phyloP scores from a whole-genome alignment of 2,888 invertebrate genomes.

The Apotomis turbidana region DNA sequence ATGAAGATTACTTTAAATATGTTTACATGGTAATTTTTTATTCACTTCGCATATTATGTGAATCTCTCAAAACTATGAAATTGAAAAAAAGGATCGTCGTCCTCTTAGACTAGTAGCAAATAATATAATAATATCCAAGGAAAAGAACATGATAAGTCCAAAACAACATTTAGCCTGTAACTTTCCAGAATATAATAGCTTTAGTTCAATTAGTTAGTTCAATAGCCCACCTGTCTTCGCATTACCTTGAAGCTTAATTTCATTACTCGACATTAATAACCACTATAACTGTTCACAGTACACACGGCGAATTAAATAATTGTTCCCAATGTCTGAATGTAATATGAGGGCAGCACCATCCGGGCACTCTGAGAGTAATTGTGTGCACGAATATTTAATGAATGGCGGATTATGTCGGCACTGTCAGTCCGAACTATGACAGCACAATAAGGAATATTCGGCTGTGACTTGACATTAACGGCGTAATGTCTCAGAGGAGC shows the following conservation, averaged over 20 bases:
- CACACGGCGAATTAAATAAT: conserved; percentile 67
- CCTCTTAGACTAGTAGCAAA: too few species aligned
- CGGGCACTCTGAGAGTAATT: conserved; percentile 71
- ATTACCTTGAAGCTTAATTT: conserved; percentile 4
- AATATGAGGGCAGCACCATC: conserved; percentile 64
- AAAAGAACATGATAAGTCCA: too few species aligned
- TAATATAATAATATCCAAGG: too few species aligned
- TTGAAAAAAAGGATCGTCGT: too few species aligned
- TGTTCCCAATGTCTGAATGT: conserved; percentile 58
- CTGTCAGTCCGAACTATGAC: conserved; percentile 79
- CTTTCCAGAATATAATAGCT: background rate
- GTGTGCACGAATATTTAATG: conserved; percentile 75
- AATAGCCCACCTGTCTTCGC: background rate
- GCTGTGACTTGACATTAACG: conserved; percentile 69
- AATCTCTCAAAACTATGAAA: too few species aligned
- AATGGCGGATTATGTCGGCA: conserved; percentile 79
- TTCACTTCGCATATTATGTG: too few species aligned
- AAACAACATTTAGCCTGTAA: background rate
- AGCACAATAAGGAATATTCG: conserved; percentile 76
- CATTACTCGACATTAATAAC: conserved; percentile 18
- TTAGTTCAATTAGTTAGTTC: too few species aligned
- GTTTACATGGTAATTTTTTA: too few species aligned
- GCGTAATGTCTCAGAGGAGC: conserved; percentile 44
- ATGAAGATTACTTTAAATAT: too few species aligned
- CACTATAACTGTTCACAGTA: conserved; percentile 45